Conservation (phyloP, 1,140 invertebrate genomes). For the Dolichoris vasculosae region DNA sequence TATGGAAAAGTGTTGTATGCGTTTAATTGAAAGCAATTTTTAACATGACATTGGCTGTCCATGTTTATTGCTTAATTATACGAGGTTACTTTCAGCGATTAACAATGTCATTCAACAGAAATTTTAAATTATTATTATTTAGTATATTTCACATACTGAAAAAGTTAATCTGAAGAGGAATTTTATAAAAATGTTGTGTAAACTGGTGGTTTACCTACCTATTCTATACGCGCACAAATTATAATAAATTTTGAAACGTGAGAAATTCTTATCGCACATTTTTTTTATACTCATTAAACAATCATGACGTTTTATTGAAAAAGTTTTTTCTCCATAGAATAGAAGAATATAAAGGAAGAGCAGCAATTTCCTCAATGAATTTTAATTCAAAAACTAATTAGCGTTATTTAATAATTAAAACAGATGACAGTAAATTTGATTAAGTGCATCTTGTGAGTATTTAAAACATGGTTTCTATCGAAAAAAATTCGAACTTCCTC, state of each 20-base stretch:
- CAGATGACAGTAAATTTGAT: constrained; percentile 49
- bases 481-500: background rate
- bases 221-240: background rate
- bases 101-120: background rate
- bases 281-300: constrained; percentile 5
- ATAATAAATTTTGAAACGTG: constrained; percentile 29
- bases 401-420: constrained; percentile 37
- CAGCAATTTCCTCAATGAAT: constrained; percentile 24
- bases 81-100: background rate
- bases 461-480: constrained; percentile 1
- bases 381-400: constrained; percentile 45
- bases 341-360: background rate
- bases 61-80: constrained; percentile 22
- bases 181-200: no score
- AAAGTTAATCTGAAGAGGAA: no score
- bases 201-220: no score
- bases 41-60: background rate
- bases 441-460: constrained; percentile 24
- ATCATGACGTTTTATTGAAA: constrained; percentile 41
- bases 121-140: background rate
- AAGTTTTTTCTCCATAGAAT: constrained; percentile 22
- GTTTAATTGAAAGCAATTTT: constrained; percentile 20
- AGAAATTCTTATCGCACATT: background rate
- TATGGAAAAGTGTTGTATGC: background rate
- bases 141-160: background rate